Percentiles rank a stretch among this genome's conserved stretches.
These are phyloP conservation scores for Euplexia lucipara DNA, from an alignment of 2,888 invertebrate species.

Conservation along the genomic window DNA sequence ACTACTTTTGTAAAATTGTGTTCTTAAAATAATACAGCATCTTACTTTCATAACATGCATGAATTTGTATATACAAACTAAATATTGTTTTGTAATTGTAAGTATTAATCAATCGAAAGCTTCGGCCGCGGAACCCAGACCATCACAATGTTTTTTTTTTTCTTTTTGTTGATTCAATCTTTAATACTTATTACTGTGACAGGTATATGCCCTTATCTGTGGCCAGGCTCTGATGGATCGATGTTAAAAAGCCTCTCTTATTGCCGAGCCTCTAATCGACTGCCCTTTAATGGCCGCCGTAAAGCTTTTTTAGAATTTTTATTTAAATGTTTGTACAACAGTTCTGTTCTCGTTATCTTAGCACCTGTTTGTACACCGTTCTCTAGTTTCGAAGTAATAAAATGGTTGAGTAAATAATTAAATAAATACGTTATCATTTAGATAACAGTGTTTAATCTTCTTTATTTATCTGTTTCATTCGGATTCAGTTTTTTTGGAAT, in stretches of 20 bases:
- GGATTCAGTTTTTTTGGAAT: conserved; percentile 4
- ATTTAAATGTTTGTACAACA: conserved; percentile 68
- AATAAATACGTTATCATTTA: conserved; percentile 48
- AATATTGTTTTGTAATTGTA: conserved; percentile 33
- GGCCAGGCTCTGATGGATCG: conserved; percentile 85
- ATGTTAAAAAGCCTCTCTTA: conserved; percentile 81
- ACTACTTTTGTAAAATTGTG: neutral
- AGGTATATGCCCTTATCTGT: conserved; percentile 84
- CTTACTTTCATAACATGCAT: neutral
- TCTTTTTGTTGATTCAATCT: conserved; percentile 75
- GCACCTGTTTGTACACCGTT: conserved; percentile 59
- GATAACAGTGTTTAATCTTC: conserved; percentile 29
- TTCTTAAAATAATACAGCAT: neutral
- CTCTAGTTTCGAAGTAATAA: conserved; percentile 50
- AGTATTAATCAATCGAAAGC: conserved; percentile 45
- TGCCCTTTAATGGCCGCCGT: conserved; percentile 78
- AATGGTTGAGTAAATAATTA: conserved; percentile 44
- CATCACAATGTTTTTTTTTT: conserved; percentile 69
- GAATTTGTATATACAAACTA: conserved; percentile 10
- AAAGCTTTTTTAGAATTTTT: conserved; percentile 73
- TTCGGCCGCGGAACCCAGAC: conserved; percentile 63
- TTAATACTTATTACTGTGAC: conserved; percentile 86
- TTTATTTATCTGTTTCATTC: conserved; percentile 19
- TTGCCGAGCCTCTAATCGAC: conserved; percentile 81
- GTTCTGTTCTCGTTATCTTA: conserved; percentile 59